These are phyloP conservation scores for Pocillopora damicornis DNA, from an alignment of 64 coral and sea anemone species.

Conservation along the genomic window DNA sequence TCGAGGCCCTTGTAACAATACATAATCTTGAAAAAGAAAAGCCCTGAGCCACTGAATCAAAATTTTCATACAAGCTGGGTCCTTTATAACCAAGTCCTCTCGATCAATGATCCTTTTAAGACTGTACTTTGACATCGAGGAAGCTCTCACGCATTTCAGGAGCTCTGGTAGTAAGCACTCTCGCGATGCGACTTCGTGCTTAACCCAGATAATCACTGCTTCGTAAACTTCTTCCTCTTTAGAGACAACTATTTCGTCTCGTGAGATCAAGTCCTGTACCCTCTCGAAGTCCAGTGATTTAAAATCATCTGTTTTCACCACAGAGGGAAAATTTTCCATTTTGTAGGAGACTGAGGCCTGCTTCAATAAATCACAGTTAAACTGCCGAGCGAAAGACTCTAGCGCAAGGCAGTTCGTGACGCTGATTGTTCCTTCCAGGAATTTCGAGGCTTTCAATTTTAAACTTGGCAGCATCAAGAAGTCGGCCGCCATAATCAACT, in stretches of 20 bases:
- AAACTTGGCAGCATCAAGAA: conserved; percentile 44
- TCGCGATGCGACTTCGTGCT: conserved; percentile 43
- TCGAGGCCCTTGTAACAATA: background rate
- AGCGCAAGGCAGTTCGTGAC: conserved; percentile 36
- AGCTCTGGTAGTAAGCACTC: conserved; percentile 6
- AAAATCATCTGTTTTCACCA: conserved; percentile 21
- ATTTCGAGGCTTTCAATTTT: conserved; percentile 37
- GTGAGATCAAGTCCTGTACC: conserved; percentile 15
- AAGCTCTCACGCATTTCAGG: background rate
- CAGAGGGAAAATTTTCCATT: conserved; percentile 13
- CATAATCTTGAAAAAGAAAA: background rate
- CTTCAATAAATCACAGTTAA: conserved; percentile 30
- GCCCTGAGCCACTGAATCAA: background rate
- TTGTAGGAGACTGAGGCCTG: conserved; percentile 10
- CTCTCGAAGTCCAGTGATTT: conserved; percentile 16
- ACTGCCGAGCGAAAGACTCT: conserved; percentile 24
- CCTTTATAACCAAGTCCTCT: conserved; percentile 6
- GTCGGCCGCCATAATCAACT: conserved; percentile 37
- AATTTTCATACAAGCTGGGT: background rate
- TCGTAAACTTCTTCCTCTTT: conserved; percentile 42
- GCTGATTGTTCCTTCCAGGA: conserved; percentile 7
- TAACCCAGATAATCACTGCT: conserved; percentile 46
- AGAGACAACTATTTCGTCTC: conserved; percentile 21
- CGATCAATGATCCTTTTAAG: background rate
- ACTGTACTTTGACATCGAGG: conserved; percentile 21